A percentile compares a stretch with the other conserved stretches of the same genome.
These are phyloP conservation scores for Danio jaintianensis DNA, from an alignment of 2,797 vertebrate genomes.

Conservation along the genomic window DNA sequence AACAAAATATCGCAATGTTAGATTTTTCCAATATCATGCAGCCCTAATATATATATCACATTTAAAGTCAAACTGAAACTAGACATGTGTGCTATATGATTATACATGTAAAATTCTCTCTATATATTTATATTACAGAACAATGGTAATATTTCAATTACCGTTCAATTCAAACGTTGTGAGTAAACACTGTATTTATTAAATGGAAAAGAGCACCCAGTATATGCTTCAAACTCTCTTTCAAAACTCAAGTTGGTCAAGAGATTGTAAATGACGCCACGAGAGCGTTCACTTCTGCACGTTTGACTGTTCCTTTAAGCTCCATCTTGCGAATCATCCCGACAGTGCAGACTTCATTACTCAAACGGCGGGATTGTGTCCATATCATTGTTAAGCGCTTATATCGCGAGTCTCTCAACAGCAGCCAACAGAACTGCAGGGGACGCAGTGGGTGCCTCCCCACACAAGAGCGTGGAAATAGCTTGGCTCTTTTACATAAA, in stretches of 20 bases:
- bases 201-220: neutral
- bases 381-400: constrained; percentile 57
- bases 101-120: no score
- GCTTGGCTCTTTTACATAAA: constrained; percentile 58
- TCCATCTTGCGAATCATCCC: constrained; percentile 53
- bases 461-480: constrained; percentile 49
- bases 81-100: no score
- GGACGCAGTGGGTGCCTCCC: constrained; percentile 52
- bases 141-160: no score
- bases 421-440: constrained; percentile 58
- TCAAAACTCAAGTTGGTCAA: neutral
- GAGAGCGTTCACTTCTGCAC: neutral
- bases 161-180: no score
- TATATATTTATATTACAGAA: no score
- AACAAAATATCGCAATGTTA: no score
- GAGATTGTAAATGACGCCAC: neutral
- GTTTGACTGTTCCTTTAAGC: constrained; percentile 14
- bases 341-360: constrained; percentile 56
- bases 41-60: no score
- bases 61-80: no score
- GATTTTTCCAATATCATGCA: no score
- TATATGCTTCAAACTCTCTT: neutral
- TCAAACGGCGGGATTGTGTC: constrained; percentile 49
- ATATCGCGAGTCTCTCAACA: constrained; percentile 52
- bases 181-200: no score